Conservation (phyloP, 2,113 vertebrate genomes). For the Saguinus midas region DNA sequence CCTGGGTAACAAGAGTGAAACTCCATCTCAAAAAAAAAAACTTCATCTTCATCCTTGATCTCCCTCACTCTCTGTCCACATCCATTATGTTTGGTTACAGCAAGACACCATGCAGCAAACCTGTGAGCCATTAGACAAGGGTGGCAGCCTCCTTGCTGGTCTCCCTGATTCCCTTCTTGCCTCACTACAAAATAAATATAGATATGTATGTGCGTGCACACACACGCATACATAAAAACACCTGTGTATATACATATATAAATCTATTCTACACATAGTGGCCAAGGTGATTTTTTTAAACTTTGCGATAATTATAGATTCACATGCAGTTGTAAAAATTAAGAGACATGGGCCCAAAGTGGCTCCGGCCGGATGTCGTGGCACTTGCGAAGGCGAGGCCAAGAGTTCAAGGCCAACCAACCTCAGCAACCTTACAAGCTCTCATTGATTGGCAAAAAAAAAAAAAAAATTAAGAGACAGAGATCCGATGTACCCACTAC, state of each 20-base stretch:
- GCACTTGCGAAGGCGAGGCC: no score
- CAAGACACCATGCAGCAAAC: neutral
- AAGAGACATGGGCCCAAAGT: no score
- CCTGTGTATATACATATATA: neutral
- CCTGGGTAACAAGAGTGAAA: no score
- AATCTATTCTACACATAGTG: neutral
- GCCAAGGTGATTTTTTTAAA: neutral
- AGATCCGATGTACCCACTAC: neutral
- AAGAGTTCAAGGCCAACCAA: no score
- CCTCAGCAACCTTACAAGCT: no score
- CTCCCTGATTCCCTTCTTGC: neutral
- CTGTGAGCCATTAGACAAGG: neutral
- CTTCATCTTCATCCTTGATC: neutral
- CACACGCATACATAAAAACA: neutral
- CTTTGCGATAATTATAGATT: neutral
- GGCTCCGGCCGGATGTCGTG: no score
- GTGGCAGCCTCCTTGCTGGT: neutral
- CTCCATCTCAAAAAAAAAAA: neutral
- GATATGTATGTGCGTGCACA: neutral
- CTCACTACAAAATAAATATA: neutral
- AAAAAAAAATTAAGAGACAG: neutral
- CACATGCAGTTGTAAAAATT: neutral
- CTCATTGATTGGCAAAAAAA: no score
- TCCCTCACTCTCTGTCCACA: neutral
- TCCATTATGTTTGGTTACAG: neutral